Conservation (phyloP, 2,797 vertebrate species). For the Apogon hyalosoma region DNA sequence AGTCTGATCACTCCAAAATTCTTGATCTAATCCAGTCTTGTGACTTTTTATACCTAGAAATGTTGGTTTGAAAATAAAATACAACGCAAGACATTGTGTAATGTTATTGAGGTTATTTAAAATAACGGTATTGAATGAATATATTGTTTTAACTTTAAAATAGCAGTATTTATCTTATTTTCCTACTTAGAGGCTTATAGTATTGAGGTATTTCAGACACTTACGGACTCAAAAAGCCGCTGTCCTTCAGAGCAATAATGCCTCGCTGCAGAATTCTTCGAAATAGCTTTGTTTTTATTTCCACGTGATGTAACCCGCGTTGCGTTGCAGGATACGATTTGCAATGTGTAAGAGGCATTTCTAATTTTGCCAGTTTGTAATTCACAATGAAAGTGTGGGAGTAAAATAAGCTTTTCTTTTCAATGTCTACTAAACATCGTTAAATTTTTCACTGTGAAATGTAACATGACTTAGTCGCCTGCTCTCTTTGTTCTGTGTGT, state of each 20-base stretch:
- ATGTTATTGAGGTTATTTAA: too few species aligned
- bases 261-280: background rate
- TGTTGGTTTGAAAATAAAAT: too few species aligned
- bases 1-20: too few species aligned
- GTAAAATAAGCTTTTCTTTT: background rate
- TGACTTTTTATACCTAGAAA: too few species aligned
- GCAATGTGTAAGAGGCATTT: background rate
- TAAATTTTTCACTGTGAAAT: background rate
- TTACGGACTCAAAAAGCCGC: too few species aligned
- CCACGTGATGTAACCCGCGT: background rate
- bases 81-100: too few species aligned
- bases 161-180: too few species aligned
- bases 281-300: background rate
- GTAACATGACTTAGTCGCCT: background rate
- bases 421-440: background rate
- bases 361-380: background rate
- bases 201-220: too few species aligned
- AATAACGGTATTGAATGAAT: too few species aligned
- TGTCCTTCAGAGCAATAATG: background rate
- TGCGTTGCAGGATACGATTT: background rate
- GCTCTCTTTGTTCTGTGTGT: constrained; percentile 7
- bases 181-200: too few species aligned
- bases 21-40: too few species aligned
- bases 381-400: background rate
- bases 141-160: too few species aligned